Conservation (phyloP, 2,797 vertebrate genomes). For the Danio jaintianensis region DNA sequence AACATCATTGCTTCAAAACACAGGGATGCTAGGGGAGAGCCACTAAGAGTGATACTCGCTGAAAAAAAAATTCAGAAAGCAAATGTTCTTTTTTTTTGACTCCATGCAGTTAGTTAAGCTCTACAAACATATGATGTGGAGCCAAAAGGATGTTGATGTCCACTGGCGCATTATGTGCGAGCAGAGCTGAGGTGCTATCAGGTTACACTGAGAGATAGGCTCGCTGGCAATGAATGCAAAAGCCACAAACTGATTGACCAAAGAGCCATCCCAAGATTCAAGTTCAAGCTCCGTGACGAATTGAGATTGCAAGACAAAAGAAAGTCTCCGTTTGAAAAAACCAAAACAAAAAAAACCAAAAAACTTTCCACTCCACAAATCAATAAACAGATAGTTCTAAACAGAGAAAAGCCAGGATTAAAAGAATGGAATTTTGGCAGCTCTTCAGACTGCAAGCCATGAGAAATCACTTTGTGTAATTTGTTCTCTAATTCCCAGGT, state of each 20-base stretch:
- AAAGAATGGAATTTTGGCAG: constrained; percentile 43
- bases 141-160: constrained; percentile 48
- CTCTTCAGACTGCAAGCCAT: constrained; percentile 23
- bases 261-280: constrained; percentile 47
- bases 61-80: not conserved
- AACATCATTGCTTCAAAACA: not conserved
- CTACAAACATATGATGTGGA: constrained; percentile 54
- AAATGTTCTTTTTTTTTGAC: constrained; percentile 22
- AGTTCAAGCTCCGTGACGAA: constrained; percentile 56
- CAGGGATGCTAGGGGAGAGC: not conserved
- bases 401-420: constrained; percentile 40
- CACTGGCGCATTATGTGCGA: constrained; percentile 48
- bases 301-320: constrained; percentile 53
- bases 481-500: constrained; percentile 33
- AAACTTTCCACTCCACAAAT: constrained; percentile 39
- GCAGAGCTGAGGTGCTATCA: constrained; percentile 57
- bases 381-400: constrained; percentile 49
- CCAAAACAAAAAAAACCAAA: constrained; percentile 36
- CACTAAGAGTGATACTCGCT: not conserved
- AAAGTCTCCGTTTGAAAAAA: constrained; percentile 31
- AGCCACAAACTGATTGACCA: constrained; percentile 59
- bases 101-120: constrained; percentile 46
- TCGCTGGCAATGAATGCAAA: constrained; percentile 49
- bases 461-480: constrained; percentile 43
- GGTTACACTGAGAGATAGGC: constrained; percentile 56